Base-by-base conservation (phyloP, 2,888 invertebrate genomes). In the Papilio elwesi region DNA sequence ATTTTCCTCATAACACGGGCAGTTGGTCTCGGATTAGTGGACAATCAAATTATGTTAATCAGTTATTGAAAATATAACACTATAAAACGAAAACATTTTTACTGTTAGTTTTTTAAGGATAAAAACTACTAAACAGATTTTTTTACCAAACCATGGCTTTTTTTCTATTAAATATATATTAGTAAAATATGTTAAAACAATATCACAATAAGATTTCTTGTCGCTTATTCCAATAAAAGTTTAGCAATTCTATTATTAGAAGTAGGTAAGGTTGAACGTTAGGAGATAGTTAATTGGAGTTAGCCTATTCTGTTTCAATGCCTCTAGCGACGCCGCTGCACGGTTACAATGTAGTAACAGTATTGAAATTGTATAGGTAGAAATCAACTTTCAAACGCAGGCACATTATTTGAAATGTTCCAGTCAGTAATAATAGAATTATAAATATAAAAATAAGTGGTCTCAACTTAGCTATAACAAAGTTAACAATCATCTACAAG, bases 371-470 rank as follows among this genome's bases (percentile, higher is more conserved):
- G 16, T 38, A n/a, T 49, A 59, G 53, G 0, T 68, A 36, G 10
- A 57, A 49, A 36, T 57, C 59, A 49, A 68, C 68, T 68, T 68
- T 68, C 68, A 59, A 68, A 68, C 49, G 10, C 10, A 16, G n/a
- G 26, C 8, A 52, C 51, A 9, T 51, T 13, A 38, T 38, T 43
- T 47, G 48, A 73, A 68, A 73, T 76, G 49, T 15, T 53, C 16
- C n/a, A 74, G 67, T 74, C 47, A 66, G 26, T 70, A 68, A 65
- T 75, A 71, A 68, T 70, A 71, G 57, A 16, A 9, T 16, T 6
- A 16, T 53, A 16, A 16, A 53, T 16, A 16, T n/a, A 53, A 0
- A n/a, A 0, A 15, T 53, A 16, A 16, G 9, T 15, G 16, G 16
- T 53, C 11, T 11, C 11, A 1, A 26, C 26, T 26, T 26, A 26